Percentiles rank a stretch among this genome's conserved stretches.
phyloP scores from a whole-genome alignment of 1,140 invertebrate genomes.

The Drosophila arawakana region DNA sequence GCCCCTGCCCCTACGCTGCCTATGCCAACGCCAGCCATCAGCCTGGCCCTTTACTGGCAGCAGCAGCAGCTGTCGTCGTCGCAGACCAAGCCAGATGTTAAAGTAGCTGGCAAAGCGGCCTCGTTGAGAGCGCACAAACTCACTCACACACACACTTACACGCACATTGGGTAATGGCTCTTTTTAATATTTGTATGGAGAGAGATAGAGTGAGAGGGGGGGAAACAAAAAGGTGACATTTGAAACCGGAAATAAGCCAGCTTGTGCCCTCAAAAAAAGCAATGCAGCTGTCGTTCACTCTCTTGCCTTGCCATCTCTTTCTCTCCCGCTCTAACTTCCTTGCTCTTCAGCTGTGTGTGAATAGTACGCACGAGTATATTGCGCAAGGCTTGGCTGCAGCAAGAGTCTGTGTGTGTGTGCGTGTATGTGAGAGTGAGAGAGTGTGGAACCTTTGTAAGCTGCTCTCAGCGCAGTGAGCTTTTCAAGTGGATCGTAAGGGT shows the following conservation, averaged over 20 bases:
- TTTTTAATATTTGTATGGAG: constrained; percentile 64
- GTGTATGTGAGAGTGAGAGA: neutral
- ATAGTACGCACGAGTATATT: neutral
- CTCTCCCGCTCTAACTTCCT: neutral
- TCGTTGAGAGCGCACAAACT: constrained; percentile 40
- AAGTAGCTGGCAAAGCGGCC: constrained; percentile 20
- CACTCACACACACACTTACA: constrained; percentile 9
- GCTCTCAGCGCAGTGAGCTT: constrained; percentile 16
- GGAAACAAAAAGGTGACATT: constrained; percentile 69
- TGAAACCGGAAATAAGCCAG: constrained; percentile 80
- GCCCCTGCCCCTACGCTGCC: neutral
- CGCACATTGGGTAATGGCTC: constrained; percentile 67
- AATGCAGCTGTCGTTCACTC: constrained; percentile 64
- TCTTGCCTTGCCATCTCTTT: constrained; percentile 17
- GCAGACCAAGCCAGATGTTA: constrained; percentile 65
- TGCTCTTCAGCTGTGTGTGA: neutral
- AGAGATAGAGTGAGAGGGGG: neutral
- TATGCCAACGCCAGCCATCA: no score
- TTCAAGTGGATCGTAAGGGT: constrained; percentile 20
- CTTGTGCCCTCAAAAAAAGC: constrained; percentile 54
- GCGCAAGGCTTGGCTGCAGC: neutral
- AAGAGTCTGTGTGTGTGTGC: neutral
- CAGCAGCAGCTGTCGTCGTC: constrained; percentile 65
- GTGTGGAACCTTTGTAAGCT: constrained; percentile 1
- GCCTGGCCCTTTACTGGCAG: constrained; percentile 53